Percentiles rank a stretch among this genome's conserved stretches.
Evolutionary conservation across 2,888 invertebrate species (phyloP).

Genomic region (Phortica magna): DNA sequence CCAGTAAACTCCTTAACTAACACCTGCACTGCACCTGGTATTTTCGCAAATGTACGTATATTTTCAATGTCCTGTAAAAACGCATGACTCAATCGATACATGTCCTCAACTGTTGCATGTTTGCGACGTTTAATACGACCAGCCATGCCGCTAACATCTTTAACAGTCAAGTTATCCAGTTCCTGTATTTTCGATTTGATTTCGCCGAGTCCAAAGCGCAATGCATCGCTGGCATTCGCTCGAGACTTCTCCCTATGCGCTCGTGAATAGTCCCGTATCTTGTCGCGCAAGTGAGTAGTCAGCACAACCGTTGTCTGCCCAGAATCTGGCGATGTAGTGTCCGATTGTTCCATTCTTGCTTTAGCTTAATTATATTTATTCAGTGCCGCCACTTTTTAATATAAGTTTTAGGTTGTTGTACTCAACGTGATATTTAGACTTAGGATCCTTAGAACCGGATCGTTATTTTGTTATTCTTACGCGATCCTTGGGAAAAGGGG

Average conservation of each 20-base stretch:
- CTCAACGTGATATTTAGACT: too few species aligned
- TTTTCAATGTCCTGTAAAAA: constrained; percentile 73
- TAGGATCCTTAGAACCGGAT: too few species aligned
- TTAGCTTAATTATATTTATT: too few species aligned
- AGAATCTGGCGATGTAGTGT: not conserved
- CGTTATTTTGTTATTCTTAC: too few species aligned
- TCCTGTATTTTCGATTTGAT: constrained; percentile 66
- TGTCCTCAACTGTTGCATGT: constrained; percentile 72
- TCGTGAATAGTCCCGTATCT: constrained; percentile 65
- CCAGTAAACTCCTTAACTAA: constrained; percentile 76
- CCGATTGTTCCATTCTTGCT: constrained; percentile 15
- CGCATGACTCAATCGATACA: constrained; percentile 73
- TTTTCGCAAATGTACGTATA: constrained; percentile 70
- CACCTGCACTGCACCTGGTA: constrained; percentile 73
- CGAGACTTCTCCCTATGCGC: constrained; percentile 64
- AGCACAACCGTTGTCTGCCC: not conserved
- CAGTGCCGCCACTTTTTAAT: too few species aligned
- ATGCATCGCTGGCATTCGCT: constrained; percentile 61
- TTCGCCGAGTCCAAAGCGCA: constrained; percentile 74
- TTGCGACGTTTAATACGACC: constrained; percentile 74
- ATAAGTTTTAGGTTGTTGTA: too few species aligned
- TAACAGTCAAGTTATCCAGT: constrained; percentile 65
- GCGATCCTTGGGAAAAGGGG: too few species aligned
- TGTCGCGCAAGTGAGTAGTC: constrained; percentile 56
- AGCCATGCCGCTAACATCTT: constrained; percentile 73